Conservation (phyloP, 2,888 invertebrate species). For the Ophioninae sp. region DNA sequence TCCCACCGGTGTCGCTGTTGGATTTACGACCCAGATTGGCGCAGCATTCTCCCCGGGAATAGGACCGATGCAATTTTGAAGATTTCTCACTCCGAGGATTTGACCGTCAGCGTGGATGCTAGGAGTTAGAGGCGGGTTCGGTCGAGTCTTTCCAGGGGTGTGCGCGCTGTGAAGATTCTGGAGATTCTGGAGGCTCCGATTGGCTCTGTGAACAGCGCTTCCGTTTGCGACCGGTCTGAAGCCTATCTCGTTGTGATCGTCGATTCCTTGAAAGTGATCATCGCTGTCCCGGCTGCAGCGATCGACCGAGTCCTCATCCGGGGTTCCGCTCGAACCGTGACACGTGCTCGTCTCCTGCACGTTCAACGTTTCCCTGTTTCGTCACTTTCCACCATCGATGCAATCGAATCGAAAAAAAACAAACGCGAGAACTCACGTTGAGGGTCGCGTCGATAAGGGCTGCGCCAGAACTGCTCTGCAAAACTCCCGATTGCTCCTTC, state of each 20-base stretch:
- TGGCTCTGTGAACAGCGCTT: constrained; percentile 72
- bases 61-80: constrained; percentile 69
- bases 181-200: constrained; percentile 73
- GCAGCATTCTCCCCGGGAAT: constrained; percentile 60
- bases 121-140: constrained; percentile 55
- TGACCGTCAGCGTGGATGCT: constrained; percentile 70
- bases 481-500: constrained; percentile 76
- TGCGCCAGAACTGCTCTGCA: constrained; percentile 78
- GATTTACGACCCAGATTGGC: constrained; percentile 53
- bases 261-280: constrained; percentile 55
- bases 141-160: constrained; percentile 59
- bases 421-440: constrained; percentile 47
- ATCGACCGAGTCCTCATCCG: constrained; percentile 59
- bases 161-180: constrained; percentile 72
- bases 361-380: no score
- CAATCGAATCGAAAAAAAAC: no score
- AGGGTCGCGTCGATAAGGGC: constrained; percentile 77
- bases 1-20: constrained; percentile 55
- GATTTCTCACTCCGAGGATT: constrained; percentile 76
- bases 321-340: constrained; percentile 59
- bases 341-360: constrained; percentile 59
- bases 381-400: no score
- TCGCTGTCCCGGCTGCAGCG: constrained; percentile 56
- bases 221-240: constrained; percentile 59
- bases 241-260: constrained; percentile 49